Percentiles rank a stretch among this genome's conserved stretches.
Conservation (phyloP, 2,888 invertebrate genomes). For the Oscheius sp. region DNA sequence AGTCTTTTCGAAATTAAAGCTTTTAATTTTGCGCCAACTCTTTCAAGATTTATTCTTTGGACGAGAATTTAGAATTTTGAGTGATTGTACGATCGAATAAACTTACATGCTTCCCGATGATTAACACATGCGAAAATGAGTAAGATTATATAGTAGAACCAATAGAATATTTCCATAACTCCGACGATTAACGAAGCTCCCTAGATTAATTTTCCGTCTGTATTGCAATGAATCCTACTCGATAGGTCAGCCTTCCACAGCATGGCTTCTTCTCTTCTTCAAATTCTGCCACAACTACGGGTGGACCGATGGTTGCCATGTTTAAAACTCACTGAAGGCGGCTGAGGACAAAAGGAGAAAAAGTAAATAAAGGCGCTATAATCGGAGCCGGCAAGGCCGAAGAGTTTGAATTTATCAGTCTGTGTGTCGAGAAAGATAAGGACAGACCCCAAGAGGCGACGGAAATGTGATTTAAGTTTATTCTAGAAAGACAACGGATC, state of each 20-base stretch:
- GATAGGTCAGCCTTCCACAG: constrained; percentile 39
- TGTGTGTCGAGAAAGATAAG: not conserved
- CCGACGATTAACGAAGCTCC: constrained; percentile 41
- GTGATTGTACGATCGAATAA: not conserved
- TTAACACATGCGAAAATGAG: constrained; percentile 46
- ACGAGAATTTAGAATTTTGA: too few relatives aligned
- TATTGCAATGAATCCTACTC: constrained; percentile 21
- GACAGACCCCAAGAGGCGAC: not conserved
- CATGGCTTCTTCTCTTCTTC: constrained; percentile 41
- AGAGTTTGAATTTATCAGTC: constrained; percentile 28
- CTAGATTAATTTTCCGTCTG: too few relatives aligned
- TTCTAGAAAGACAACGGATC: not conserved
- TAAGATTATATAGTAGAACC: constrained; percentile 44
- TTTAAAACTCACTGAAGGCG: too few relatives aligned
- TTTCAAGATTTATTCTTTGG: too few relatives aligned
- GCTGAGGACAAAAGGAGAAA: not conserved
- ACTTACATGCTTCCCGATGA: constrained; percentile 47
- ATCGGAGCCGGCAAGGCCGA: not conserved
- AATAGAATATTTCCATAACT: constrained; percentile 43
- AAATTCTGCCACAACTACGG: constrained; percentile 27
- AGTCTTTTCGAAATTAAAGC: too few relatives aligned
- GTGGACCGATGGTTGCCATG: constrained; percentile 19
- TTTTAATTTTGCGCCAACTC: too few relatives aligned
- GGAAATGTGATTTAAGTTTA: constrained; percentile 2
- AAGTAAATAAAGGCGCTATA: constrained; percentile 3